These are phyloP conservation scores for Microdon myrmicae DNA, from an alignment of 2,888 invertebrate species.

Conservation along the genomic window DNA sequence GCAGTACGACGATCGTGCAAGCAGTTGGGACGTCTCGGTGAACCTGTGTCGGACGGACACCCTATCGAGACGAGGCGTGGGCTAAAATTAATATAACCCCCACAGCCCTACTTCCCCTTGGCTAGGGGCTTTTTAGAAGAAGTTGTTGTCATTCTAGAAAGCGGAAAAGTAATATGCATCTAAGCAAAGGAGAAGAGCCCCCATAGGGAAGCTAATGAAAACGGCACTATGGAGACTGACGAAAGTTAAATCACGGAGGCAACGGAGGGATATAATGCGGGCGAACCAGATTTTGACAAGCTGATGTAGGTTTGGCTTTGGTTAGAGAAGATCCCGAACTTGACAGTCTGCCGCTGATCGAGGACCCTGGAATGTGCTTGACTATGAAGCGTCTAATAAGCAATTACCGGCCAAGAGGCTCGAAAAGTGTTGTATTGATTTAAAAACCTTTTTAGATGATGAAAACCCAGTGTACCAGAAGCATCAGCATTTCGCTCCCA, in stretches of 20 bases:
- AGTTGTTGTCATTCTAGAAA: slow-evolving; percentile 1
- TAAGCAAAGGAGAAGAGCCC: slow-evolving; percentile 5
- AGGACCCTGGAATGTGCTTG: neutral
- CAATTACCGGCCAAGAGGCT: too few species aligned
- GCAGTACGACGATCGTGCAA: too few species aligned
- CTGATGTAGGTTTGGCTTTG: too few species aligned
- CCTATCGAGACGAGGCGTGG: too few species aligned
- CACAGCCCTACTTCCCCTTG: neutral
- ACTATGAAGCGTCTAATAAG: neutral
- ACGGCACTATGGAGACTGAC: neutral
- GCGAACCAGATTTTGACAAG: neutral
- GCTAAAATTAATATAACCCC: too few species aligned
- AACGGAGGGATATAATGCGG: neutral
- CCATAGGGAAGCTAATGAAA: neutral
- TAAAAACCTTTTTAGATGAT: slow-evolving; percentile 13
- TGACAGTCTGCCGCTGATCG: neutral
- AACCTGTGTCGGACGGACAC: too few species aligned
- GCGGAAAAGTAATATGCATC: neutral
- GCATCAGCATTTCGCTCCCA: slow-evolving; percentile 15
- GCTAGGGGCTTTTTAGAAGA: neutral
- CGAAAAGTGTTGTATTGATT: slow-evolving; percentile 1
- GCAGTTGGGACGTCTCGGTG: too few species aligned
- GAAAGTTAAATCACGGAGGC: neutral
- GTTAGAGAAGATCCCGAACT: neutral
- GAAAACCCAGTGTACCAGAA: slow-evolving; percentile 14